A percentile compares a stretch with the other conserved stretches of the same genome.
phyloP scores from a whole-genome alignment of 1,140 invertebrate species.

The Leptestheria dahalacensis region DNA sequence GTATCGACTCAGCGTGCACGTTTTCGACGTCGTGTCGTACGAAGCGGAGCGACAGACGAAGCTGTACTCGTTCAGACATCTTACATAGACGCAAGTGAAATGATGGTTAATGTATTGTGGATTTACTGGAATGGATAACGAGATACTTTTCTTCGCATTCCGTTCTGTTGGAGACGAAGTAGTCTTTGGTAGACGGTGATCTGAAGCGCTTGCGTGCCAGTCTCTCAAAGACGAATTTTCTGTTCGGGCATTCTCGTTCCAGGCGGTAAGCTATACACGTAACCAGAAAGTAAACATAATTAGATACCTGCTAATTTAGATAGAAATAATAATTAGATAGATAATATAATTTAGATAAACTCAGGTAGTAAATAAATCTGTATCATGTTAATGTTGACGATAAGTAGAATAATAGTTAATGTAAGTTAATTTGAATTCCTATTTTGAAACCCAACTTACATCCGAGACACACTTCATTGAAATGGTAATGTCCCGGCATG shows the following conservation, averaged over 20 bases:
- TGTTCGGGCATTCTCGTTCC: conserved; percentile 67
- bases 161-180: conserved; percentile 49
- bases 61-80: conserved; percentile 72
- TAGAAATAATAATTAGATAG: no score
- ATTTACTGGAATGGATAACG: background rate
- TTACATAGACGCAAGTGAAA: conserved; percentile 23
- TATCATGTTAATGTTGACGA: no score
- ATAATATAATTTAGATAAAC: no score
- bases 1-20: conserved; percentile 61
- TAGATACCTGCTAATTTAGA: no score
- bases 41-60: conserved; percentile 74
- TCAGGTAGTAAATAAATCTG: no score
- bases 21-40: conserved; percentile 54
- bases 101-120: background rate
- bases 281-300: conserved; percentile 7
- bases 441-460: conserved; percentile 42
- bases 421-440: no score
- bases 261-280: conserved; percentile 53
- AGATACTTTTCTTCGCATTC: conserved; percentile 75
- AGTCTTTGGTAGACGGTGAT: conserved; percentile 33
- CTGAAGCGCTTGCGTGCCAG: conserved; percentile 43
- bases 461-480: conserved; percentile 72
- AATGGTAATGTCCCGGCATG: conserved; percentile 70
- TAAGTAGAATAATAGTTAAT: no score
- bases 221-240: conserved; percentile 71